Evolutionary conservation across 2,797 vertebrate genomes (phyloP), one percentile per base, ranked within the genome.

Genomic region (Apogon talboti): DNA sequence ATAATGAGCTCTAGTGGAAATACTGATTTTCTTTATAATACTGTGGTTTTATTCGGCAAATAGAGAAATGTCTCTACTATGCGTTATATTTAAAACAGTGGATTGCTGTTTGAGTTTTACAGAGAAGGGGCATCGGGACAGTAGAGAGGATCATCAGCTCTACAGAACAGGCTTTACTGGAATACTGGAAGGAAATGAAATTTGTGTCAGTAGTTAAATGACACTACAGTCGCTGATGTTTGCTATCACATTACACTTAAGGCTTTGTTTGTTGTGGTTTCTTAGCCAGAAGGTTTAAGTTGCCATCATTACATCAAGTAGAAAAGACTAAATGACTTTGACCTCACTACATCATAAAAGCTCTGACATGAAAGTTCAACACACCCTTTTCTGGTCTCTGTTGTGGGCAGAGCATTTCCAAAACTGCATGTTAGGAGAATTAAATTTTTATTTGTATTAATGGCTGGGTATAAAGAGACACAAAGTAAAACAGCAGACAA

Each of bases 111-210:
- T 28, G 7, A 2, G 47, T 1, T 7, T 13, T 11, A 38, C 6
- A 21, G 0, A 1, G 47, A 38, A 2, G 11, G 21, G 46, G 12
- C 9, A 14, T 7, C 2, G 11, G 9, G 0, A 50, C 54, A 50
- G 14, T 15, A 21, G 7, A 44, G 21, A 18, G 40, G 12, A n/a
- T 35, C 11, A 46, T 13, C 4, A 1, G 42, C 4, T 0, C 5
- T 3, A 15, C 11, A 12, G 24, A 60, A 57, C 68, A 33, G 21
- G 60, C 0, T 7, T 37, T 16, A 42, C 60, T 38, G 43, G 65
- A 57, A 6, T 28, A 3, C 8, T 12, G 7, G 24, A 28, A 11
- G 7, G 19, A 16, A n/a, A 41, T 37, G 8, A 45, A 16, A 0
- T 2, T 1, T 6, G 35, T 4, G 2, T 48, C 4, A 7, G 7